Conservation (phyloP, 1,140 invertebrate species). For the Pseudomyrmex sp. region DNA sequence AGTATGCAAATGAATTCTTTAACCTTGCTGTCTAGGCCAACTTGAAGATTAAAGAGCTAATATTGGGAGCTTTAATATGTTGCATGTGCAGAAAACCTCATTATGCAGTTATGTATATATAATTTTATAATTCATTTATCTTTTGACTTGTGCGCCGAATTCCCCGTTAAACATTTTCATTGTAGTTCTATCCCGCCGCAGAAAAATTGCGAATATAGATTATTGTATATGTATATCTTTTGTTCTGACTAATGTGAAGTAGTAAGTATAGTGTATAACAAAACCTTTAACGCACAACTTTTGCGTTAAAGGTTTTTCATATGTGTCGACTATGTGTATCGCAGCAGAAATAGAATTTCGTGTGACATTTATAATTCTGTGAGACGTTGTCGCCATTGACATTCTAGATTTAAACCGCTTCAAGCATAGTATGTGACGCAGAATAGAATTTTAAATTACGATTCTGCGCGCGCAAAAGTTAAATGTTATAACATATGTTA, state of each 20-base stretch:
- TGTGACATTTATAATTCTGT: conserved; percentile 41
- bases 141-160: neutral
- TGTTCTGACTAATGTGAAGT: neutral
- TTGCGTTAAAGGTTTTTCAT: neutral
- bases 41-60: conserved; percentile 21
- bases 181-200: neutral
- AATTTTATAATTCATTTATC: conserved; percentile 38
- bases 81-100: conserved; percentile 12
- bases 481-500: conserved; percentile 6
- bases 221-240: neutral
- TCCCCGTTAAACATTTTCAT: neutral
- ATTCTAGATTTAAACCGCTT: conserved; percentile 44
- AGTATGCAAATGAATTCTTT: conserved; percentile 37
- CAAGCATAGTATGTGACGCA: conserved; percentile 28
- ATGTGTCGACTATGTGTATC: conserved; percentile 16
- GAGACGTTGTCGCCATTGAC: conserved; percentile 4
- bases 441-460: conserved; percentile 37
- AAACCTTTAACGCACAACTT: neutral
- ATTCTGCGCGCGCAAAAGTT: conserved; percentile 17
- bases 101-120: conserved; percentile 13
- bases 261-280: conserved; percentile 36
- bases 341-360: conserved; percentile 48
- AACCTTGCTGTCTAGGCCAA: conserved; percentile 22
- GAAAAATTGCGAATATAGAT: too few relatives aligned
- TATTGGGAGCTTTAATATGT: neutral